Evolutionary conservation across 2,797 vertebrate species (phyloP).

Genomic region (Sitta carolinensis): DNA sequence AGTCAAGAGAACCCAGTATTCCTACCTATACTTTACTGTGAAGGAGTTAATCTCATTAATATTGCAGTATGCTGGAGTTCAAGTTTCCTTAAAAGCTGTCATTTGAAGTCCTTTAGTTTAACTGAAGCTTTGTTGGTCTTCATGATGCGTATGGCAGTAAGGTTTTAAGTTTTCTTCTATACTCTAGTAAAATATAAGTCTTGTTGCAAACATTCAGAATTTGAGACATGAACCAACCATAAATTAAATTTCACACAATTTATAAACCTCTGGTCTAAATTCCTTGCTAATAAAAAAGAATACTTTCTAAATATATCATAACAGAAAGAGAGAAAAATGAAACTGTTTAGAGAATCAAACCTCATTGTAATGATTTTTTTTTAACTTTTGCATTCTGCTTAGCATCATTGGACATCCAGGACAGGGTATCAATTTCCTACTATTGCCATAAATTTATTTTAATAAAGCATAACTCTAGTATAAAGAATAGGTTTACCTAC

Average conservation of each 20-base stretch:
- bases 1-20: neutral
- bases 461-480: neutral
- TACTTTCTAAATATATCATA: neutral
- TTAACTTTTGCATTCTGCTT: neutral
- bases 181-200: neutral
- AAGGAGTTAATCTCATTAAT: neutral
- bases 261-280: neutral
- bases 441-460: neutral
- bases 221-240: neutral
- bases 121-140: neutral
- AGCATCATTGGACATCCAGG: neutral
- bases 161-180: neutral
- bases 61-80: neutral
- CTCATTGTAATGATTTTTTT: neutral
- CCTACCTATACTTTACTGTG: neutral
- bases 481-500: neutral
- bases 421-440: neutral
- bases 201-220: neutral
- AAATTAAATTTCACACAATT: neutral
- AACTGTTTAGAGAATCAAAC: neutral
- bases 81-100: neutral
- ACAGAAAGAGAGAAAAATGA: neutral
- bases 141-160: neutral
- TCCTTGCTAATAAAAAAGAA: neutral
- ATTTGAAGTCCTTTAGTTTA: neutral